phyloP scores from a whole-genome alignment of 2,888 invertebrate species.

The Heliconius erato region DNA sequence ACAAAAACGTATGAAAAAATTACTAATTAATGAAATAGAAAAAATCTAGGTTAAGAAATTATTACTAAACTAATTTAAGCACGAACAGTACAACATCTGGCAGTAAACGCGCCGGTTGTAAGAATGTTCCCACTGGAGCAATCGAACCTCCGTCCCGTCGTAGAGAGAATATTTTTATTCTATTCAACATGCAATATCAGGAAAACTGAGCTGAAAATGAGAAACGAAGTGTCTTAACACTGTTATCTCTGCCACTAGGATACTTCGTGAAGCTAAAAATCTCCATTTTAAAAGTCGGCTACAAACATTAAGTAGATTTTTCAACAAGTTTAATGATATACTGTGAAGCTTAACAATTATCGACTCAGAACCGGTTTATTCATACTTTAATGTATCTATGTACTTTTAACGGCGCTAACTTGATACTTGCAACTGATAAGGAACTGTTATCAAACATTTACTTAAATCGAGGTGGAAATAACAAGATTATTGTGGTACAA shows the following conservation, averaged over 20 bases:
- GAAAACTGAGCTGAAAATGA: no score
- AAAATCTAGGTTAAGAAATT: background rate
- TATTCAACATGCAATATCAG: no score
- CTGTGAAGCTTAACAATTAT: background rate
- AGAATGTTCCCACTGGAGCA: no score
- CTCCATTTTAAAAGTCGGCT: no score
- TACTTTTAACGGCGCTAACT: background rate
- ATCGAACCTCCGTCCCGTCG: no score
- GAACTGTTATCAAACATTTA: background rate
- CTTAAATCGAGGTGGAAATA: background rate
- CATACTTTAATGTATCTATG: background rate
- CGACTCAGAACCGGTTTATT: background rate
- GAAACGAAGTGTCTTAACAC: no score
- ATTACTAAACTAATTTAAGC: background rate
- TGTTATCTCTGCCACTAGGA: no score
- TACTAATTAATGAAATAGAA: no score
- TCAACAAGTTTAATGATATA: background rate
- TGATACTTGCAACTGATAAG: constrained; percentile 7
- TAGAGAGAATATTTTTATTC: no score
- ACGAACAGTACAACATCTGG: no score
- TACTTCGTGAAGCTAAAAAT: no score
- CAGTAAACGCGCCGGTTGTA: background rate
- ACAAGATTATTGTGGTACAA: background rate
- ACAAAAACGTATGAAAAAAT: no score
- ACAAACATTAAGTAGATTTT: background rate